These are phyloP conservation scores for Sander vitreus DNA, from an alignment of 2,113 vertebrate species.

Conservation along the genomic window DNA sequence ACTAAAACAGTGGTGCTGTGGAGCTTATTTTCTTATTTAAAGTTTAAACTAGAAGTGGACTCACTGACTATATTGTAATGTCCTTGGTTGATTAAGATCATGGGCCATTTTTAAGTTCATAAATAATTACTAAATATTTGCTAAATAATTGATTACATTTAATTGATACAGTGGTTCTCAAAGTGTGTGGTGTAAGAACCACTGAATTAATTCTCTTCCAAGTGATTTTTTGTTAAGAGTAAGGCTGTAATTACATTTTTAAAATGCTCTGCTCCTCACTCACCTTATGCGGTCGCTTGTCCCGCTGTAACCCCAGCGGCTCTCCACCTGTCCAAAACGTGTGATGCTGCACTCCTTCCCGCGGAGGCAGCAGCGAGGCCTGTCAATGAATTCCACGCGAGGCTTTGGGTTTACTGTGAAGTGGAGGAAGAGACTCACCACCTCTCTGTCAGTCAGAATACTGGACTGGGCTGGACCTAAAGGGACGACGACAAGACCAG, in stretches of 20 bases:
- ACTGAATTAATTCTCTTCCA: too few relatives aligned
- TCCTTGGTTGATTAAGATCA: background rate
- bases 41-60: background rate
- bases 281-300: slow-evolving; percentile 97
- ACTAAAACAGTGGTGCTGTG: background rate
- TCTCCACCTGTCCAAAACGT: slow-evolving; percentile 97
- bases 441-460: slow-evolving; percentile 95
- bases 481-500: background rate
- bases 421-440: slow-evolving; percentile 97
- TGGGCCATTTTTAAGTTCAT: background rate
- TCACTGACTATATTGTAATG: background rate
- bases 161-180: background rate
- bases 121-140: slow-evolving; percentile 7
- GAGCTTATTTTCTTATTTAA: background rate
- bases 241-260: background rate
- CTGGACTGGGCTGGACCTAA: slow-evolving; percentile 96
- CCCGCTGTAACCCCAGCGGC: slow-evolving; percentile 98
- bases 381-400: slow-evolving; percentile 94
- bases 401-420: slow-evolving; percentile 98
- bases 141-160: background rate
- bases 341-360: slow-evolving; percentile 98
- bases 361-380: slow-evolving; percentile 95
- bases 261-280: slow-evolving; percentile 18
- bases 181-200: too few relatives aligned
- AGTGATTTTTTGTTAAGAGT: background rate